Conservation (phyloP, 2,797 vertebrate species). For the Syngnathus rostellatus region DNA sequence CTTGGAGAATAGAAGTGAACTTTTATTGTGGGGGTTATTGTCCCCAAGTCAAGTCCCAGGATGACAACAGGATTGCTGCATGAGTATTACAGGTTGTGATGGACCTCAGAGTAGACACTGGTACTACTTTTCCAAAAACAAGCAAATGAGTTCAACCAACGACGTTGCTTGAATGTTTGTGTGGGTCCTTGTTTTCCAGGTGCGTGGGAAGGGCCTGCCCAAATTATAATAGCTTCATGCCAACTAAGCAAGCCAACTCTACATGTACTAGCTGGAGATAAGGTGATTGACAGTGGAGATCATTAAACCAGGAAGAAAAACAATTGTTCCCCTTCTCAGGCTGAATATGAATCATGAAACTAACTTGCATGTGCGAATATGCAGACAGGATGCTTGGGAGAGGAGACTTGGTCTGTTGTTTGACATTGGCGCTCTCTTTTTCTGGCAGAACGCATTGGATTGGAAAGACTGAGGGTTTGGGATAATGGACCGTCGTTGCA, state of each 20-base stretch:
- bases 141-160: not conserved
- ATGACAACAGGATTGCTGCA: not conserved
- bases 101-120: not conserved
- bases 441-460: conserved; percentile 54
- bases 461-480: conserved; percentile 47
- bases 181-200: not conserved
- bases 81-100: not conserved
- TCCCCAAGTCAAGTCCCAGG: not conserved
- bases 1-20: not conserved
- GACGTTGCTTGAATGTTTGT: too few relatives aligned
- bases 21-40: not conserved
- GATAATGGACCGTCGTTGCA: conserved; percentile 65
- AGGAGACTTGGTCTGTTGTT: conserved; percentile 38
- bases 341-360: conserved; percentile 42
- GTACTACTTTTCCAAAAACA: not conserved
- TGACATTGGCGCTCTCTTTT: conserved; percentile 28
- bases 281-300: conserved; percentile 47
- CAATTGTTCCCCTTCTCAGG: conserved; percentile 29
- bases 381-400: conserved; percentile 33
- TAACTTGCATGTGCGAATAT: conserved; percentile 32
- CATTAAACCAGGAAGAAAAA: conserved; percentile 43
- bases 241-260: conserved; percentile 26
- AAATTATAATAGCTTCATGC: conserved; percentile 6
- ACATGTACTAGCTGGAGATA: conserved; percentile 29
- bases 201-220: not conserved